Conservation (phyloP, 1,140 invertebrate genomes). For the Rhizoglyphus robini region DNA sequence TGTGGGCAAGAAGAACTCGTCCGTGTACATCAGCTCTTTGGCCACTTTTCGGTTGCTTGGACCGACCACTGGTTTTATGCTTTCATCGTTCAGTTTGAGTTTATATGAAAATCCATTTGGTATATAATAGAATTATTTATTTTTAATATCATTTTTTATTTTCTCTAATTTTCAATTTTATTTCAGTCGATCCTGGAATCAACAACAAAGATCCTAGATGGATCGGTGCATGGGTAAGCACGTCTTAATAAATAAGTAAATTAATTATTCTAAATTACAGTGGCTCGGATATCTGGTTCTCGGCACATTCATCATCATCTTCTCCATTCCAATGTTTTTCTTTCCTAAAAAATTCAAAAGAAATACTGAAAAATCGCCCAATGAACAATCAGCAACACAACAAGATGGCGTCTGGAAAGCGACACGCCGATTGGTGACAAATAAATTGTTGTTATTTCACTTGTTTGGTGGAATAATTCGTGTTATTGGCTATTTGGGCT, state of each 20-base stretch:
- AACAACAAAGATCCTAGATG: constrained; percentile 33
- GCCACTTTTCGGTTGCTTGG: constrained; percentile 26
- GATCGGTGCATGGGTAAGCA: constrained; percentile 30
- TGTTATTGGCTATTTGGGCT: constrained; percentile 54
- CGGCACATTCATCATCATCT: constrained; percentile 25
- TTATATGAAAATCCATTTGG: constrained; percentile 27
- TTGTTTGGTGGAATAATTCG: constrained; percentile 52
- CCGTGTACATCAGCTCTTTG: constrained; percentile 20
- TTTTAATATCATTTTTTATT: not conserved
- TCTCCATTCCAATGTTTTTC: constrained; percentile 27
- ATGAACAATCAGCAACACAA: not conserved
- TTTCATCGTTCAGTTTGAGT: constrained; percentile 25
- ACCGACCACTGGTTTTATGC: constrained; percentile 25
- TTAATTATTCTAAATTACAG: constrained; percentile 26
- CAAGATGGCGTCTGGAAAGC: constrained; percentile 36
- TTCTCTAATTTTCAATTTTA: not conserved
- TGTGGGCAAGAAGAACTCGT: constrained; percentile 29
- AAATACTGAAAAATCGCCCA: not conserved
- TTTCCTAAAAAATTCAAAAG: constrained; percentile 25
- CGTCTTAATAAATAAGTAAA: not conserved
- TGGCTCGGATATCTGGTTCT: constrained; percentile 40
- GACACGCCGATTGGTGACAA: constrained; percentile 38
- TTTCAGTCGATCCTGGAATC: constrained; percentile 25
- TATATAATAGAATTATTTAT: constrained; percentile 8
- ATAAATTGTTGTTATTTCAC: constrained; percentile 52